Conservation (phyloP, 2,888 invertebrate species). For the Eudasyphora cyanicolor region DNA sequence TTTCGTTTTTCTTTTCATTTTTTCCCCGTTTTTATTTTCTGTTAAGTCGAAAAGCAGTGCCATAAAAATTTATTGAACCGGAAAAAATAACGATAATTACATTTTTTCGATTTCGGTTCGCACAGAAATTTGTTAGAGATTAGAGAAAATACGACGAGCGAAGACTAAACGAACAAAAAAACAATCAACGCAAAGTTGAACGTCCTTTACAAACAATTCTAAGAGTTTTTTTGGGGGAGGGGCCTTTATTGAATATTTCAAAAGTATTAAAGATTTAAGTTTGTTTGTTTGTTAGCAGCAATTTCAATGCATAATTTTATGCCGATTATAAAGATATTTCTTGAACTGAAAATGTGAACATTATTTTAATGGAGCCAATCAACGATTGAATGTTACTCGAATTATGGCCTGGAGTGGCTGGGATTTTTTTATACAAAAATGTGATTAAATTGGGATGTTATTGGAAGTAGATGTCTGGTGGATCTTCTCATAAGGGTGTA, state of each 20-base stretch:
- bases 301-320: not conserved
- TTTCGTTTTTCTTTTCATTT: not conserved
- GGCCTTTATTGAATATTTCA: not conserved
- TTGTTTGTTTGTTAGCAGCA: not conserved
- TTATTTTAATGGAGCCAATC: not conserved
- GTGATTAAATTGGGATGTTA: too few relatives aligned
- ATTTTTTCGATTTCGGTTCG: slow-evolving; percentile 38
- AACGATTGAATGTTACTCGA: not conserved
- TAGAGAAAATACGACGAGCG: not conserved
- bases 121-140: slow-evolving; percentile 26
- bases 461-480: too few relatives aligned
- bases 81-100: slow-evolving; percentile 62
- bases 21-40: slow-evolving; percentile 25
- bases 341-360: not conserved
- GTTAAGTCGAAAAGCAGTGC: slow-evolving; percentile 48
- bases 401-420: too few relatives aligned
- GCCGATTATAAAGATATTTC: not conserved
- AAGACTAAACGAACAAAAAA: not conserved
- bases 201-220: slow-evolving; percentile 17
- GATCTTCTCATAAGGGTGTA: too few relatives aligned
- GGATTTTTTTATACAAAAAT: too few relatives aligned
- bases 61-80: slow-evolving; percentile 62
- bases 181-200: slow-evolving; percentile 9
- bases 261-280: not conserved
- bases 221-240: not conserved